Base-by-base conservation (phyloP, 2,797 vertebrate genomes). In the Alca torda region DNA sequence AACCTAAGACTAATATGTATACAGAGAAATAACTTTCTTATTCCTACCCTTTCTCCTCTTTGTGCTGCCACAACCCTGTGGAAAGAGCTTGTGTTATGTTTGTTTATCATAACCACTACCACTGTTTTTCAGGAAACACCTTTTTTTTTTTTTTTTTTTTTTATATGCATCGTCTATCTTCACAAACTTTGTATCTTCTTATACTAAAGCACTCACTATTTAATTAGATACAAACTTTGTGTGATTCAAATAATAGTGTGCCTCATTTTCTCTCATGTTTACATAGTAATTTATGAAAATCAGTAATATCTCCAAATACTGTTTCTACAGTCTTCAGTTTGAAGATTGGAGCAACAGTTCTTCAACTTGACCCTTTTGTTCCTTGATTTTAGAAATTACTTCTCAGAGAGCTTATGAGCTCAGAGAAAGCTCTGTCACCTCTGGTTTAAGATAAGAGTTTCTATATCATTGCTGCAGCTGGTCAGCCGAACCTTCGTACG, bases 351-450 rank as follows among this genome's bases (percentile, higher is more conserved):
- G 19, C 5, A 67, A 8, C 9, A 46, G 13, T 30, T 82, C 20
- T 57, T 77, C 19, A 65, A 10, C 19, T 45, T 56, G 24, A 64
- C 5, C 8, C 4, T 74, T 87, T 46, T 41, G 7, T 5, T 64
- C 26, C 9, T 80, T 56, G 13, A 16, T 46, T 73, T 73, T n/a
- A 84, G 54, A 81, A 56, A 63, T 72, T 54, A 17, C 6, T 59
- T 73, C 20, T 20, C 1, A 0, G 35, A 81, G 6, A 19, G 2
- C 2, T 56, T 70, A 20, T 3, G 10, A 64, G 41, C 5, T 41
- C 15, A 61, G 7, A 53, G 17, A 83, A 83, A 70, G 4, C 17
- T 50, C 37, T 46, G 5, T 28, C 8, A 63, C 16, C 5, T 67
- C n/a, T 80, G 9, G 7, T 46, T 60, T 41, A 69, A 64, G 19